A percentile compares a stretch with the other conserved stretches of the same genome.
Evolutionary conservation across 2,113 vertebrate genomes (phyloP).

Genomic region (Cebidichthys violaceus): DNA sequence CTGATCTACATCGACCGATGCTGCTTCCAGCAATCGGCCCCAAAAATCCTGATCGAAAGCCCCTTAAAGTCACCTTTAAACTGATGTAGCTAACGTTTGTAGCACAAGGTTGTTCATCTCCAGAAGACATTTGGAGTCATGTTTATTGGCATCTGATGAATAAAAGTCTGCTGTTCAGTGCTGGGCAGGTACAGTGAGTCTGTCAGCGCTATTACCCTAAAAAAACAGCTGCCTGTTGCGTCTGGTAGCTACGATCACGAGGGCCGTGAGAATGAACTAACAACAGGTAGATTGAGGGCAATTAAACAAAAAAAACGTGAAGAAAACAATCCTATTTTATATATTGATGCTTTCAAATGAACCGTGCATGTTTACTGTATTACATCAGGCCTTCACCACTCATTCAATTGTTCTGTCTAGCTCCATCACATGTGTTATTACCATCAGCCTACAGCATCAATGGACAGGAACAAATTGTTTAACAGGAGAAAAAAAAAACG

Average conservation of each 20-base stretch:
- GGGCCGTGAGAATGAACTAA: neutral
- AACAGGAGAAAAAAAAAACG: conserved; percentile 9
- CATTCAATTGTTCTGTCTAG: conserved; percentile 3
- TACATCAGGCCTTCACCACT: neutral
- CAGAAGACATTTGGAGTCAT: neutral
- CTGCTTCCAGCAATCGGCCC: neutral
- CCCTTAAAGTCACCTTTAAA: neutral
- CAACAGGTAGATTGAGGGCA: neutral
- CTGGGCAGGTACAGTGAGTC: no score
- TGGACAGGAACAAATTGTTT: conserved; percentile 10
- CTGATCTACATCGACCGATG: neutral
- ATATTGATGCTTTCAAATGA: neutral
- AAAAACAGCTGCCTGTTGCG: no score
- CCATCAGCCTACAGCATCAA: conserved; percentile 33
- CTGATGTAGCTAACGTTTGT: neutral
- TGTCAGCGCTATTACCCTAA: no score
- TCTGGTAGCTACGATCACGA: neutral
- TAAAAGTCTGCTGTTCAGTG: no score
- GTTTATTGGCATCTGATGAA: no score
- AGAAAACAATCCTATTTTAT: neutral
- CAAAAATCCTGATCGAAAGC: neutral
- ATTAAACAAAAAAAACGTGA: neutral
- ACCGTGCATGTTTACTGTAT: neutral
- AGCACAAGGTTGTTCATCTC: neutral
- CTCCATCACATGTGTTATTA: conserved; percentile 40